Base-by-base conservation (phyloP, 30 jellyfish, hydroid and myxozoan species). In the Pseudorhiza aurosa region DNA sequence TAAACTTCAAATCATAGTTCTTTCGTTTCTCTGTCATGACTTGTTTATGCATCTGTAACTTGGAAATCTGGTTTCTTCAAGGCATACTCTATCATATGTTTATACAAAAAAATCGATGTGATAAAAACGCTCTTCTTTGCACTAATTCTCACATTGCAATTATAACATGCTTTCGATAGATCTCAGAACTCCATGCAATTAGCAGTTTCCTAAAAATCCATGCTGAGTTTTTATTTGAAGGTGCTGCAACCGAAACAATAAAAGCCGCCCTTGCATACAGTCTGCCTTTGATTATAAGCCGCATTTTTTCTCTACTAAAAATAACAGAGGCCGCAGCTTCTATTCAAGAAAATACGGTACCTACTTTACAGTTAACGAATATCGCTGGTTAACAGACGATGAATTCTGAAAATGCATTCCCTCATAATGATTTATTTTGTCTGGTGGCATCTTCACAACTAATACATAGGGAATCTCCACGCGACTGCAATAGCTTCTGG, bases 1-100 rank as follows among this genome's bases (percentile, higher is more conserved):
- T 69, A 50, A 69, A 69, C n/a, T 69, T 69, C 44, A 69, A 50
- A 69, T 69, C 83, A 39, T 69, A 69, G 50, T 59, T 59, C 50
- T 59, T 59, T 59, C 50, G 75, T 59, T 59, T 59, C 75, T 59
- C 75, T 59, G 75, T 57, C 75, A 59, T 59, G 75, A 59, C 50
- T 28, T 59, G 75, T 57, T 59, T 59, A 32, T 59, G 75, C 75
- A 59, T 25, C 75, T 59, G 75, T 59, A 8, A 59, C 75, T 28
- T 59, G 75, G 75, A 25, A 59, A 59, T 59, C 75, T 11, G 58
- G 75, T 59, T 59, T 59, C 57, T 59, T 59, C 21, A 59, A 8
- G 75, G 25, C 75, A 59, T 59, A 57, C 57, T 59, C 68, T 53
- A 53, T 26, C 32, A 4, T 53, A 53, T 59, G 25, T 59, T 8